Conservation (phyloP, 2,113 vertebrate species). For the Alexandromys fortis region DNA sequence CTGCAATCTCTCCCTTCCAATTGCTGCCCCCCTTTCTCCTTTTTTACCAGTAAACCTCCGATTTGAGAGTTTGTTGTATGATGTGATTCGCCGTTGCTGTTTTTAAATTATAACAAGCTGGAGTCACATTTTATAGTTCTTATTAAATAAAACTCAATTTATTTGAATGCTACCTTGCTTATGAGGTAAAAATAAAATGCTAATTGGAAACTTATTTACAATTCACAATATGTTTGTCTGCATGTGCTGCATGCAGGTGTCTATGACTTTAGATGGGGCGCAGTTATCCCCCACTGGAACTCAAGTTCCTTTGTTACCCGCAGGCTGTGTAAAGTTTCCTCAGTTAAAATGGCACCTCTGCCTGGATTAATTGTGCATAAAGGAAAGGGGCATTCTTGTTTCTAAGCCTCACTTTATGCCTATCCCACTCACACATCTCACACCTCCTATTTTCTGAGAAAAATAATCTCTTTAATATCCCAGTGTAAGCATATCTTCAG, state of each 20-base stretch:
- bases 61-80: too few relatives aligned
- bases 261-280: not conserved
- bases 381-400: not conserved
- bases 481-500: slow-evolving; percentile 55
- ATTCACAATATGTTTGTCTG: not conserved
- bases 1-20: too few relatives aligned
- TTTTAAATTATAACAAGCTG: not conserved
- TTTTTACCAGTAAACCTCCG: too few relatives aligned
- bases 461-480: slow-evolving; percentile 17
- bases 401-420: slow-evolving; percentile 31
- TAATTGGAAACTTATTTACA: slow-evolving; percentile 8
- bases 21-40: too few relatives aligned
- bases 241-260: not conserved
- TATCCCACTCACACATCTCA: slow-evolving; percentile 39
- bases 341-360: not conserved
- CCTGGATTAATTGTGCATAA: not conserved
- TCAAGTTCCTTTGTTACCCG: not conserved
- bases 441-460: not conserved
- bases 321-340: not conserved
- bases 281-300: not conserved
- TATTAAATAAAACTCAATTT: not conserved
- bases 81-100: too few relatives aligned
- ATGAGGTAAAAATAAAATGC: not conserved
- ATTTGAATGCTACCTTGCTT: not conserved
- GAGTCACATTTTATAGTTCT: not conserved